phyloP scores from a whole-genome alignment of 2,797 vertebrate species.

The Smutsia temminckii region DNA sequence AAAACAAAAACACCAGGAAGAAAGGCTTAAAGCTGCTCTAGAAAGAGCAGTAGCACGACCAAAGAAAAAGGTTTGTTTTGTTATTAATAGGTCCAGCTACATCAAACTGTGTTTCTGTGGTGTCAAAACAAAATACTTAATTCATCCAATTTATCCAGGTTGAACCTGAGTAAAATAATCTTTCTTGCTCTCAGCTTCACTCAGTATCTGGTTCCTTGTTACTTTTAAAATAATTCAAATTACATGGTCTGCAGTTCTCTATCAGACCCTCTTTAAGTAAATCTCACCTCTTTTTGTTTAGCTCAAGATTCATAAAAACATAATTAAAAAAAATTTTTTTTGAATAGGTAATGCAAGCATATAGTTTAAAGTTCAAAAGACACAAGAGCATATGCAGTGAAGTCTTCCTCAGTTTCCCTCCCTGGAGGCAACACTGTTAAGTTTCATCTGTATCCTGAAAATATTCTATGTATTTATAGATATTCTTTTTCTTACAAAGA shows the following conservation, averaged over 20 bases:
- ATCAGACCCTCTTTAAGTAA: not conserved
- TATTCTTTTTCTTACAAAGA: not conserved
- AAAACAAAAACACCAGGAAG: conserved; percentile 80
- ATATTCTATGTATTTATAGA: not conserved
- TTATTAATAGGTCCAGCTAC: not conserved
- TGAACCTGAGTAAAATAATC: not conserved
- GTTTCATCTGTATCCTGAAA: not conserved
- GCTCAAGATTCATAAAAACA: not conserved
- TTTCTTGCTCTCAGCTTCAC: not conserved
- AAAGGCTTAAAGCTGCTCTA: conserved; percentile 77
- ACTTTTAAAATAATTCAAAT: conserved; percentile 19
- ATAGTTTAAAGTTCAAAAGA: not conserved
- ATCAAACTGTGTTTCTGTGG: not conserved
- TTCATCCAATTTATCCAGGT: not conserved
- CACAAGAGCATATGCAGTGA: not conserved
- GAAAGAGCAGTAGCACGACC: conserved; percentile 80
- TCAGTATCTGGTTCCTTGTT: not conserved
- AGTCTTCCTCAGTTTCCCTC: not conserved
- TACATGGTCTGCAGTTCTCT: not conserved
- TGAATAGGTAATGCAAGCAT: not conserved
- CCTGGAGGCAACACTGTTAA: not conserved
- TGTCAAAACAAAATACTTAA: not conserved
- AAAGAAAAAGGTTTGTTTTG: conserved; percentile 82
- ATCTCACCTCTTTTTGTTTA: not conserved
- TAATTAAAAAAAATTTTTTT: not conserved